A percentile compares a stretch with the other conserved stretches of the same genome.
Conservation (phyloP, 1,140 invertebrate genomes). For the Telenomus remus region DNA sequence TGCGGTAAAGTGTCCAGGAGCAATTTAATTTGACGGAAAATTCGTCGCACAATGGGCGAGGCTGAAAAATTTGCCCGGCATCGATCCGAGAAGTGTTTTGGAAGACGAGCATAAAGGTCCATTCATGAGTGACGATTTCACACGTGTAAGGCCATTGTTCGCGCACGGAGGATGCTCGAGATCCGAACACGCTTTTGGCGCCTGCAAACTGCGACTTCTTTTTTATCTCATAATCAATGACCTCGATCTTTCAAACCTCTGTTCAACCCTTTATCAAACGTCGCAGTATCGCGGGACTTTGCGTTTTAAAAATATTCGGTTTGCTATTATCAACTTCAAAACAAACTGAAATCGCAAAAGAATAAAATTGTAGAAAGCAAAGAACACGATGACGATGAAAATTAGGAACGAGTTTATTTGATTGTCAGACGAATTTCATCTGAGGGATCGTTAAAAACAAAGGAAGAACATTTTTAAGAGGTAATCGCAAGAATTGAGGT, state of each 20-base stretch:
- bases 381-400: no score
- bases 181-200: background rate
- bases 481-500: no score
- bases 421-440: no score
- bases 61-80: conserved; percentile 9
- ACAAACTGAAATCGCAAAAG: no score
- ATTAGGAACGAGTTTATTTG: no score
- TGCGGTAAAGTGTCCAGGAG: conserved; percentile 27
- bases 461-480: no score
- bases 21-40: conserved; percentile 51
- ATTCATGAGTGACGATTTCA: conserved; percentile 15
- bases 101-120: conserved; percentile 8
- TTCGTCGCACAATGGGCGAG: conserved; percentile 32
- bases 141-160: conserved; percentile 24
- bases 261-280: conserved; percentile 5
- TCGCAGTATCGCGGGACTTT: no score
- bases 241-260: conserved; percentile 11
- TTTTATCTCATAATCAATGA: conserved; percentile 8
- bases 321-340: no score
- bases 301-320: no score
- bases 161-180: background rate
- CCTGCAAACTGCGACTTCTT: conserved; percentile 5
- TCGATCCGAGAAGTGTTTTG: conserved; percentile 29
- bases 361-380: no score
- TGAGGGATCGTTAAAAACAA: no score